Evolutionary conservation across 1,140 invertebrate genomes (phyloP), one percentile per base, ranked within the genome.

Genomic region (Phthorimaea operculella): DNA sequence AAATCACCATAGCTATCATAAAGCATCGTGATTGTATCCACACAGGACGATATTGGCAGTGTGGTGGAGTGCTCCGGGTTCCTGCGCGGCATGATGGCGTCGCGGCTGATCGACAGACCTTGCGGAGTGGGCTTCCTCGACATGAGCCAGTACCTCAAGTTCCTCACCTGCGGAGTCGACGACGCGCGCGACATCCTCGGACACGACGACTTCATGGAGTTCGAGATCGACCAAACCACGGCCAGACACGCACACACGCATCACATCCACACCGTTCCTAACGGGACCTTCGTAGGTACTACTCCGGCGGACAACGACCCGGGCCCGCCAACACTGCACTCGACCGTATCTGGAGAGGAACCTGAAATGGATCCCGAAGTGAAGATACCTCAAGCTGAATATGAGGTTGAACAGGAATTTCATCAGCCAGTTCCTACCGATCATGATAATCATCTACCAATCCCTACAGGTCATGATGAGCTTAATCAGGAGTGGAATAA

Each of bases 121-220:
- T 81, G 78, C 45, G 78, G 78, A 0, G 68, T 77, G 0, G 79
- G 79, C 1, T 83, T 75, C 54, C 12, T 78, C 0, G 74, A 83
- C 56, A 36, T 83, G 1, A 58, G 51, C 11, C 51, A 58, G 16
- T 78, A 76, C 60, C 59, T 55, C 11, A 83, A 80, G 56, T 83
- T 80, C 57, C 50, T 83, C 12, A 76, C 66, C 0, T 83, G 79
- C 45, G 76, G 70, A 1, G 75, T 83, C 1, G 79, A 83, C 33
- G 79, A 78, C 56, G 68, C 79, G 0, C 68, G 77, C 17, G 79
- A 83, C 39, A 74, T 80, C 9, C 62, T 79, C 39, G 68, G 71
- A 17, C 67, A 74, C 21, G 74, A 75, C 14, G 66, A 68, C 0
- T 58, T 57, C 15, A 59, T 76, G 58, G 58, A 66, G 10, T 64